Base-by-base conservation (phyloP, 2,113 vertebrate species). In the Alligator mississippiensis region DNA sequence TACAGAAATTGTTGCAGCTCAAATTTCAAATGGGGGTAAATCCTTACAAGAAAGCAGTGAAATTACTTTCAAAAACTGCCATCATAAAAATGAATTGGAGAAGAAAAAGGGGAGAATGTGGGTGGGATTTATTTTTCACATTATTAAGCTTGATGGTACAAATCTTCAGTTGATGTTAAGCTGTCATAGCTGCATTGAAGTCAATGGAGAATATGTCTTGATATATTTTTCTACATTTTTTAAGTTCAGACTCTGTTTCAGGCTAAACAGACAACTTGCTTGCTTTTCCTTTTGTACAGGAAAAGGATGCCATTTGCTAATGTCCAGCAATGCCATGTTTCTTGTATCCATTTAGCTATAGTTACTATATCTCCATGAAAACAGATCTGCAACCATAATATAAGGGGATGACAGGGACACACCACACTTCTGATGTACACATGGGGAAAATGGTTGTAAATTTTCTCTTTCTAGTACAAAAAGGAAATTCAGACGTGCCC, bases 341-440 rank as follows among this genome's bases (percentile, higher is more conserved):
- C 80, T 3, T 15, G 2, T 75, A 78, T 64, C 24, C 47, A 38
- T 5, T 59, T n/a, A 7, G 4, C 1, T 28, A 22, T 80, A 28
- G 54, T 80, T 80, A 80, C 30, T 18, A 30, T 62, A 16, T 3
- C 38, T 66, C 59, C 4, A 7, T 61, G 18, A 72, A 15, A 17
- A 24, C 0, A 0, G 6, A 22, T 58, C 61, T 74, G 22, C 22
- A 38, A 5, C 0, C 0, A 17, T 0, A 74, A 58, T 0, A 0
- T 54, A 14, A 57, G 28, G 4, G n/a, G 34, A 84, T 19, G 22
- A 76, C 15, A 68, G 28, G 27, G 81, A 19, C 24, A 88, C 62
- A 24, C 25, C 38, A 58, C 19, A 16, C 4, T 30, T 34, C 1
- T 1, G 34, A 77, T 66, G 4, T 5, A 22, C 66, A 15, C 28